Conservation (phyloP, 1,140 invertebrate species). For the Drosophila prosaltans region DNA sequence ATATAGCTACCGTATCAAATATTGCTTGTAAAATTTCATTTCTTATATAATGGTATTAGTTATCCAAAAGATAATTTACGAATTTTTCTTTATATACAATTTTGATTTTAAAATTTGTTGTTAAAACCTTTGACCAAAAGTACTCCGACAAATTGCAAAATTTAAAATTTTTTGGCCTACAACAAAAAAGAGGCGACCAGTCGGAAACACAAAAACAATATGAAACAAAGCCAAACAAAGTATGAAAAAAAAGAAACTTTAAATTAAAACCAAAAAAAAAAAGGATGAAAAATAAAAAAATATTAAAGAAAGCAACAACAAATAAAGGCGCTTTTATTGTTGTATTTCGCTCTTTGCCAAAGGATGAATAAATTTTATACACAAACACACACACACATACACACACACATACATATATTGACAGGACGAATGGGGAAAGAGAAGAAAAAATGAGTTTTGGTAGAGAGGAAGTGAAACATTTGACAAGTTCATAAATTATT, state of each 20-base stretch:
- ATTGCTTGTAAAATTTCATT: too few relatives aligned
- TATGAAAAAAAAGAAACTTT: neutral
- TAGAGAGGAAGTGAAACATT: conserved; percentile 38
- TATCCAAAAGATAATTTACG: too few relatives aligned
- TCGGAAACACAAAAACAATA: conserved; percentile 15
- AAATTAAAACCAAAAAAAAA: neutral
- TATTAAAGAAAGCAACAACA: conserved; percentile 12
- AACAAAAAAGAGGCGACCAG: conserved; percentile 7
- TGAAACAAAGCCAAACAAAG: conserved; percentile 2
- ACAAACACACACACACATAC: neutral
- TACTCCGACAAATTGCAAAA: conserved; percentile 40
- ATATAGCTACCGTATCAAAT: too few relatives aligned
- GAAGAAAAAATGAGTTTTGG: neutral
- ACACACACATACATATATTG: too few relatives aligned
- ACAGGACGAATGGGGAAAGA: neutral
- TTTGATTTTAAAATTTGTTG: conserved; percentile 7
- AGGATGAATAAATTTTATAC: conserved; percentile 45
- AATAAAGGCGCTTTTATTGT: conserved; percentile 38
- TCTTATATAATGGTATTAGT: too few relatives aligned
- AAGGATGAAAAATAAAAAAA: neutral
- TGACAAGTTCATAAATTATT: conserved; percentile 62
- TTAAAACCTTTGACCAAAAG: conserved; percentile 29
- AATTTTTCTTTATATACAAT: too few relatives aligned
- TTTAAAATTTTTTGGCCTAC: conserved; percentile 34
- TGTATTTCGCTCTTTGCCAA: conserved; percentile 35